Conservation (phyloP, 2,797 vertebrate species). For the Limosa lapponica region DNA sequence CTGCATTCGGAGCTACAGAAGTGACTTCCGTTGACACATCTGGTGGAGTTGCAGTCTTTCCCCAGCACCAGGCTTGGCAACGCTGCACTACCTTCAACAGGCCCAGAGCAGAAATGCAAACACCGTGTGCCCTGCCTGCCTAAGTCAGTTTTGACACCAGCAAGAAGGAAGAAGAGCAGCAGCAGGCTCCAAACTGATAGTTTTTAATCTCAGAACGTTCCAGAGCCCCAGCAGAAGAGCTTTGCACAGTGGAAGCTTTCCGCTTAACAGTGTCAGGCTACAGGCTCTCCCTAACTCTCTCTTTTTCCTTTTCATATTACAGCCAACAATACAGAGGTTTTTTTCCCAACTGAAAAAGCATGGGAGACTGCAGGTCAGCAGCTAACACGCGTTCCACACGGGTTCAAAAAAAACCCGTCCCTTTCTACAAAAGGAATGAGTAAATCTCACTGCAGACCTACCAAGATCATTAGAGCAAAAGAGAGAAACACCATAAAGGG, state of each 20-base stretch:
- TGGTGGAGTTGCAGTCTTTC: not conserved
- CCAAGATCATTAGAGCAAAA: not conserved
- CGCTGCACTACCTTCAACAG: not conserved
- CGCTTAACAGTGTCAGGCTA: not conserved
- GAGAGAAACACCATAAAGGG: not conserved
- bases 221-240: not conserved
- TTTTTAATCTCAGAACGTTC: not conserved
- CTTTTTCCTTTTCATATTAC: not conserved
- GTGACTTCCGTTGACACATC: not conserved
- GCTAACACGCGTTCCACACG: not conserved
- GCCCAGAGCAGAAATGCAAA: not conserved
- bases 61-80: not conserved
- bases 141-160: not conserved
- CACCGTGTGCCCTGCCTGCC: accelerated
- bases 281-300: not conserved
- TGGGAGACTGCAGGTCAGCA: not conserved
- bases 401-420: not conserved
- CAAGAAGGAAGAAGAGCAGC: not conserved
- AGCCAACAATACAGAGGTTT: not conserved
- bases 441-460: not conserved
- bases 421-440: not conserved
- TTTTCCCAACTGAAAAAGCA: not conserved
- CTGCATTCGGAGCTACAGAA: not conserved
- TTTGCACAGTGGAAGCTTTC: not conserved
- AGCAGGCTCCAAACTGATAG: not conserved